Conservation (phyloP, 2,888 invertebrate genomes). For the Cheilosia impressa region DNA sequence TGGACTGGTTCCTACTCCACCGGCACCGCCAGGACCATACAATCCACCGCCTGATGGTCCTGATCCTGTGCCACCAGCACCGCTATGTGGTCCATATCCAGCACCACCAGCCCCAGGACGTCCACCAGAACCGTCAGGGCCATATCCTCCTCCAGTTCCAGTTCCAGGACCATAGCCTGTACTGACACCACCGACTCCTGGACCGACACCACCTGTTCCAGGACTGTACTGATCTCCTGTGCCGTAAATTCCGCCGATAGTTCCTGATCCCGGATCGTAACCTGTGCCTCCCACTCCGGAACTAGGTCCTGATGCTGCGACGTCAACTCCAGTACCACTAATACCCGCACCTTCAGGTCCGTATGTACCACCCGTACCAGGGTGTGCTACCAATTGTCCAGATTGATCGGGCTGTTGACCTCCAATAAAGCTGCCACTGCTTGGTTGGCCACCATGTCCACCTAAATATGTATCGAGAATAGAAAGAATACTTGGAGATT, state of each 20-base stretch:
- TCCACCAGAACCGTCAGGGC: conserved; percentile 28
- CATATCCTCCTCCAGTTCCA: conserved; percentile 5
- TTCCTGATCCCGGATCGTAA: background rate
- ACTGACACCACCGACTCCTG: conserved; percentile 22
- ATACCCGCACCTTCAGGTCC: conserved; percentile 23
- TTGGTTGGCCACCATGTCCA: conserved; percentile 14
- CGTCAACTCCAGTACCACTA: background rate
- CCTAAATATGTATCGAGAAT: conserved; percentile 22
- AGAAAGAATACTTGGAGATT: background rate
- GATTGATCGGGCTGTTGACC: conserved; percentile 1
- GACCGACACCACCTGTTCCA: conserved; percentile 29
- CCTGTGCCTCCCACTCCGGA: conserved; percentile 4
- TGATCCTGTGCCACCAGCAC: conserved; percentile 17
- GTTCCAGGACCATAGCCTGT: conserved; percentile 34
- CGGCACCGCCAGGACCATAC: conserved; percentile 31
- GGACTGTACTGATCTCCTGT: conserved; percentile 17
- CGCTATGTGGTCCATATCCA: conserved; percentile 48
- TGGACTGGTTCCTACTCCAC: background rate
- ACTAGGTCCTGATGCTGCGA: conserved; percentile 18
- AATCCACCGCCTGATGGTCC: conserved; percentile 10
- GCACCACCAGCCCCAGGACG: conserved; percentile 64
- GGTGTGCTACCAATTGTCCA: conserved; percentile 6
- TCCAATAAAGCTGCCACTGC: conserved; percentile 17
- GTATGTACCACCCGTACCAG: too few species aligned
- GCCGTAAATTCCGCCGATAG: conserved; percentile 11